Evolutionary conservation across 1,140 invertebrate genomes (phyloP).

Genomic region (Leguminivora glycinivorella): DNA sequence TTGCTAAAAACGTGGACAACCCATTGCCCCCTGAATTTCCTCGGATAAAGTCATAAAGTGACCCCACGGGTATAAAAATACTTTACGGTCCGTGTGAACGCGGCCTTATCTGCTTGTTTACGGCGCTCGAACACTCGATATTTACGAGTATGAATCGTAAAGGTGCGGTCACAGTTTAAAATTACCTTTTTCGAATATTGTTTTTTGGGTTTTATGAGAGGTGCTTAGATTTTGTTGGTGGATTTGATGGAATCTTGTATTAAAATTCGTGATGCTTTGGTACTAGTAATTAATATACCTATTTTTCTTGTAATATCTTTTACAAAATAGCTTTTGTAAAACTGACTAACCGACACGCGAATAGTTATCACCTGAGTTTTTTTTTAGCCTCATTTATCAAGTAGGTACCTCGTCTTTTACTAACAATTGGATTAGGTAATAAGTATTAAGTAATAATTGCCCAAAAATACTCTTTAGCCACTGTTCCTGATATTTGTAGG

Average conservation of each 20-base stretch:
- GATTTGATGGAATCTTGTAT: not conserved
- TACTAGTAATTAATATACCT: no score
- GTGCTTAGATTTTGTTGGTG: not conserved
- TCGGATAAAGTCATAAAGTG: not conserved
- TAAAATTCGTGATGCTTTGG: not conserved
- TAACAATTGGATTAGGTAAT: no score
- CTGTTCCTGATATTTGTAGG: no score
- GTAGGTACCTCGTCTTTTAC: no score
- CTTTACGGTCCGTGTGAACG: not conserved
- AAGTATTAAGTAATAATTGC: no score
- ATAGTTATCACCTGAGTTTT: no score
- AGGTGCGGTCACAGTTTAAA: not conserved
- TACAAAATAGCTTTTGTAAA: no score
- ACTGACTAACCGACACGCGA: no score
- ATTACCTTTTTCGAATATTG: not conserved
- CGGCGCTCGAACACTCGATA: not conserved
- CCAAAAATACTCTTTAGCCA: no score
- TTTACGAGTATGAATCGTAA: not conserved
- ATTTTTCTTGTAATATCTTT: no score
- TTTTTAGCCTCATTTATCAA: no score
- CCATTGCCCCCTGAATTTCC: not conserved
- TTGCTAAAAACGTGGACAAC: not conserved
- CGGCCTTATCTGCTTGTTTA: constrained; percentile 16
- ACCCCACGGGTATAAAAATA: not conserved
- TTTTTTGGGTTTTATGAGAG: not conserved